A percentile compares a stretch with the other conserved stretches of the same genome.
These are phyloP conservation scores for Catocala sponsa DNA, from an alignment of 2,888 invertebrate species.

Conservation along the genomic window DNA sequence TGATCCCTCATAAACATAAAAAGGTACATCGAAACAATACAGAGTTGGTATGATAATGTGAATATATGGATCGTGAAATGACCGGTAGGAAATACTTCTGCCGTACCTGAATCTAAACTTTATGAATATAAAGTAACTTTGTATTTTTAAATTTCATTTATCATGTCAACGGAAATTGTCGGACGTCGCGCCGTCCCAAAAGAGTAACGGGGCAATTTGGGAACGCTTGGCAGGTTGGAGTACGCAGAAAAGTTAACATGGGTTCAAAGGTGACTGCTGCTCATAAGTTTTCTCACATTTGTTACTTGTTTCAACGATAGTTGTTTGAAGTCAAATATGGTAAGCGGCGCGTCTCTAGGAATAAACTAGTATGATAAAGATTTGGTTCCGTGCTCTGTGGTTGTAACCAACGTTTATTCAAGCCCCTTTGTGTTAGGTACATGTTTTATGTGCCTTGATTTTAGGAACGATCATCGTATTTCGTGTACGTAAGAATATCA, in stretches of 20 bases:
- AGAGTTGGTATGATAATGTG: constrained; percentile 11
- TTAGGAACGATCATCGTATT: no score
- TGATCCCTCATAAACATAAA: constrained; percentile 6
- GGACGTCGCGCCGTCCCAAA: constrained; percentile 36
- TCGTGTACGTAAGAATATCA: no score
- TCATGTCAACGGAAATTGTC: constrained; percentile 36
- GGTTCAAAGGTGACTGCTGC: constrained; percentile 40
- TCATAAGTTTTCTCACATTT: constrained; percentile 16
- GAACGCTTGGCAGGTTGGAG: constrained; percentile 23
- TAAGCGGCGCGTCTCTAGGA: no score
- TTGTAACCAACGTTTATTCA: no score
- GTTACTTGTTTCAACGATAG: constrained; percentile 4
- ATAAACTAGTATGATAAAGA: no score
- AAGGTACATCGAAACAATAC: constrained; percentile 10
- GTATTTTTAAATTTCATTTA: constrained; percentile 43
- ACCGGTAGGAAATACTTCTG: constrained; percentile 14
- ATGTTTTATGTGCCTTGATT: no score
- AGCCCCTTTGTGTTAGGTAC: no score
- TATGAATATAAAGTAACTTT: constrained; percentile 37
- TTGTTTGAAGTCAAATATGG: constrained; percentile 1
- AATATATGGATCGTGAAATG: constrained; percentile 23
- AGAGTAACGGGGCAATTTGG: constrained; percentile 40
- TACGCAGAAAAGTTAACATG: constrained; percentile 25
- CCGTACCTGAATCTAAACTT: constrained; percentile 23
- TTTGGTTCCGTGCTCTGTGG: no score